A percentile compares a stretch with the other conserved stretches of the same genome.
Conservation (phyloP, 1,140 invertebrate genomes). For the Lanistes nyassanus region DNA sequence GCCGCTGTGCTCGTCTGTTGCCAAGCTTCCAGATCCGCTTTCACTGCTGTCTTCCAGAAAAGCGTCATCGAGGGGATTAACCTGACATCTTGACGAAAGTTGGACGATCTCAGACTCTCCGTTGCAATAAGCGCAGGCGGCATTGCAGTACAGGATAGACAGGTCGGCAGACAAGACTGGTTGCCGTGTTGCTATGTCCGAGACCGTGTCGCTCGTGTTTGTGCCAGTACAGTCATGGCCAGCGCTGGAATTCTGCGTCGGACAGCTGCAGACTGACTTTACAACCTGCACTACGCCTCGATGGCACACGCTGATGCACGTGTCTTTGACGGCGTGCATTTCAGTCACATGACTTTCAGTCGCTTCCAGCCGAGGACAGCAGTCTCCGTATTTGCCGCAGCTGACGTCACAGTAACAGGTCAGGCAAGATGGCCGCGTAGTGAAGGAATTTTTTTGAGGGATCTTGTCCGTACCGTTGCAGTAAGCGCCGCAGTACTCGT, state of each 20-base stretch:
- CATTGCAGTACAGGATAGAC: slow-evolving; percentile 5
- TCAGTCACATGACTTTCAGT: background rate
- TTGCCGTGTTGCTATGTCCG: background rate
- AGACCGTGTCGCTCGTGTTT: background rate
- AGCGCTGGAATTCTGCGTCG: background rate
- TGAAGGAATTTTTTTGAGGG: no score
- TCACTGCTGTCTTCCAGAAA: no score
- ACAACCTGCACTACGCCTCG: background rate
- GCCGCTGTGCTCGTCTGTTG: background rate
- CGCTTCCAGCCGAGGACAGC: background rate
- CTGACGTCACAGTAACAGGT: slow-evolving; percentile 6
- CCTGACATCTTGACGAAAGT: background rate
- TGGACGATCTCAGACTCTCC: background rate
- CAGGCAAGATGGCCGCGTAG: background rate
- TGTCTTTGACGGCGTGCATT: background rate
- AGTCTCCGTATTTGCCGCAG: slow-evolving; percentile 12
- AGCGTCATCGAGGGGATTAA: no score
- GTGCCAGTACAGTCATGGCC: background rate
- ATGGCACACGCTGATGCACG: background rate
- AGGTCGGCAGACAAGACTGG: background rate
- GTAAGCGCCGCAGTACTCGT: background rate
- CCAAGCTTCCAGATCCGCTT: no score
- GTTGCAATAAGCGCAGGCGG: background rate
- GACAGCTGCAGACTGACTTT: background rate
- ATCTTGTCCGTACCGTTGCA: slow-evolving; percentile 4